Percentiles rank a stretch among this genome's conserved stretches.
Evolutionary conservation across 2,888 invertebrate genomes (phyloP).

Genomic region (Lycophotia porphyrea): DNA sequence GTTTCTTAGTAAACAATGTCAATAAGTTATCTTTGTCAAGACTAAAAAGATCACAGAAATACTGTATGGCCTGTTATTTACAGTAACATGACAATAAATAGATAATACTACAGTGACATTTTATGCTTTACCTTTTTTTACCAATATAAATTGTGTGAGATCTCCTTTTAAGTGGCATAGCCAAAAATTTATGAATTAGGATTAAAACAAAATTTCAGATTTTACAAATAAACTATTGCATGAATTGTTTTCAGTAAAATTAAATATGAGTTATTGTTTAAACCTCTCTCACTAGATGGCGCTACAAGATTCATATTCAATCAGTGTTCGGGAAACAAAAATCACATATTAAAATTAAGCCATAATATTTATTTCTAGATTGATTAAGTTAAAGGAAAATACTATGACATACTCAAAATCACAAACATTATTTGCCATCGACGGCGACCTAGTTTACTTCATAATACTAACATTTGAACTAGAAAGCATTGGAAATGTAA

Average conservation of each 20-base stretch:
- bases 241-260: constrained; percentile 2
- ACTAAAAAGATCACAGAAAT: constrained; percentile 74
- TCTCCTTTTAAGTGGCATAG: constrained; percentile 45
- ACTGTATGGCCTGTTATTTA: constrained; percentile 68
- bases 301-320: constrained; percentile 45
- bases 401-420: constrained; percentile 66
- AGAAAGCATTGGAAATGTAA: constrained; percentile 84
- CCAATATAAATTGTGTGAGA: constrained; percentile 57
- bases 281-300: constrained; percentile 63
- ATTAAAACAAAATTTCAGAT: constrained; percentile 22
- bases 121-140: constrained; percentile 37
- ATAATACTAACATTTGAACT: constrained; percentile 78
- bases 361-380: constrained; percentile 44
- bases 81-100: constrained; percentile 53
- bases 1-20: constrained; percentile 52
- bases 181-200: constrained; percentile 32
- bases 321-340: constrained; percentile 37
- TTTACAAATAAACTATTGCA: neutral
- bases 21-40: constrained; percentile 59
- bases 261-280: constrained; percentile 34
- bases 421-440: constrained; percentile 72
- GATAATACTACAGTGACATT: constrained; percentile 51
- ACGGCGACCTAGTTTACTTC: constrained; percentile 64
- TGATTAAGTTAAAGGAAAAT: constrained; percentile 56
- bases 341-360: constrained; percentile 43